Percentiles rank a stretch among this genome's conserved stretches.
These are phyloP conservation scores for Zaprionus nigranus DNA, from an alignment of 1,140 invertebrate genomes.

Conservation along the genomic window DNA sequence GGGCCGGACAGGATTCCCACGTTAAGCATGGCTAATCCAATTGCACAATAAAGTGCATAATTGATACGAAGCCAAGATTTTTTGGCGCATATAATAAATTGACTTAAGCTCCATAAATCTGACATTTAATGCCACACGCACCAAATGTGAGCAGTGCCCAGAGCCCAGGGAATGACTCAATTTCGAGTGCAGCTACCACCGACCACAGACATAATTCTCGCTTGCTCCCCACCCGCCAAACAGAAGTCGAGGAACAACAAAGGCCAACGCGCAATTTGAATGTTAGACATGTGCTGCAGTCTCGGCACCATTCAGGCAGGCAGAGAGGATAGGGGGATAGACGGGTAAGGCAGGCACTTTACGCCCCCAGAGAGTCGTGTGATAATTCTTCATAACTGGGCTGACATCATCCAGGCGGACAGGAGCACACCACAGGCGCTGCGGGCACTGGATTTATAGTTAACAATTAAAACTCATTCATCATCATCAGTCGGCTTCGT, in stretches of 20 bases:
- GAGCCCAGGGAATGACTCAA: constrained; percentile 71
- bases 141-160: constrained; percentile 42
- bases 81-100: constrained; percentile 50
- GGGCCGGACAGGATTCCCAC: constrained; percentile 65
- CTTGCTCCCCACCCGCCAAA: constrained; percentile 30
- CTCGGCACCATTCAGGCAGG: background rate
- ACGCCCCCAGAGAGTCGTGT: constrained; percentile 37
- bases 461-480: constrained; percentile 82
- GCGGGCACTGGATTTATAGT: constrained; percentile 71
- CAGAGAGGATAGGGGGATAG: too few relatives aligned
- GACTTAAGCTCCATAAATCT: constrained; percentile 67
- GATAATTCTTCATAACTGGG: constrained; percentile 71
- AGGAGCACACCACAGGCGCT: constrained; percentile 39
- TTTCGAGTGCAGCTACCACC: constrained; percentile 44
- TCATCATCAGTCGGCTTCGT: constrained; percentile 65
- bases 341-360: background rate
- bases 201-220: constrained; percentile 43
- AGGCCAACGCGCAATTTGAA: constrained; percentile 67
- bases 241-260: constrained; percentile 48
- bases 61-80: constrained; percentile 68
- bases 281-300: constrained; percentile 76
- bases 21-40: constrained; percentile 50
- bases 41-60: constrained; percentile 73
- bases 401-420: constrained; percentile 69
- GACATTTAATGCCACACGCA: constrained; percentile 79